These are phyloP conservation scores for Zaprionus bogoriensis DNA, from an alignment of 2,888 invertebrate species.

Conservation along the genomic window DNA sequence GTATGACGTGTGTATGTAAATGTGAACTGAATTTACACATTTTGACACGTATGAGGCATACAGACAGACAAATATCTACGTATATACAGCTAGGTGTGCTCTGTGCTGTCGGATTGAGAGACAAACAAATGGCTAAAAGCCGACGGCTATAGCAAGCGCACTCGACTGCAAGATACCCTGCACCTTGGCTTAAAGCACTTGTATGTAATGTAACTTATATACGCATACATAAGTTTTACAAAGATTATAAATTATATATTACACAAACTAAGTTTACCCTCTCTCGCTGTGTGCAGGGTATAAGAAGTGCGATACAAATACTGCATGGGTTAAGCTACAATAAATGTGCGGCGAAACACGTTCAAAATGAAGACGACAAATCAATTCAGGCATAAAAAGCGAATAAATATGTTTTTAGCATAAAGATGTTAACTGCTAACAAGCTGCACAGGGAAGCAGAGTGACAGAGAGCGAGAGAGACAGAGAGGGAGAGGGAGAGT, in stretches of 20 bases:
- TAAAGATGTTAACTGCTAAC: slow-evolving; percentile 77
- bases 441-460: slow-evolving; percentile 49
- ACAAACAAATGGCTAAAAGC: slow-evolving; percentile 47
- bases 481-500: not conserved
- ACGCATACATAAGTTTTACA: no score
- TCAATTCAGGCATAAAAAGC: slow-evolving; percentile 79
- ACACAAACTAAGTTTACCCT: not conserved
- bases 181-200: no score
- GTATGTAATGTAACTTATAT: no score
- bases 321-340: slow-evolving; percentile 47
- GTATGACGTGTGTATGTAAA: slow-evolving; percentile 27
- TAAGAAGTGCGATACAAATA: slow-evolving; percentile 24
- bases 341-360: slow-evolving; percentile 62
- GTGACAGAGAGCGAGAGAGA: not conserved
- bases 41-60: slow-evolving; percentile 29
- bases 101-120: slow-evolving; percentile 15
- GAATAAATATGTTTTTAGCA: slow-evolving; percentile 79
- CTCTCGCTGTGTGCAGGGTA: not conserved
- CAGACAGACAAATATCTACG: slow-evolving; percentile 1
- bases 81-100: not conserved
- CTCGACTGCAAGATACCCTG: not conserved
- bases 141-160: slow-evolving; percentile 5
- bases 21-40: slow-evolving; percentile 56
- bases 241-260: not conserved
- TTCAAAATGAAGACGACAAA: slow-evolving; percentile 73